phyloP scores from a whole-genome alignment of 2,113 vertebrate genomes.

The Craseonycteris thonglongyai region DNA sequence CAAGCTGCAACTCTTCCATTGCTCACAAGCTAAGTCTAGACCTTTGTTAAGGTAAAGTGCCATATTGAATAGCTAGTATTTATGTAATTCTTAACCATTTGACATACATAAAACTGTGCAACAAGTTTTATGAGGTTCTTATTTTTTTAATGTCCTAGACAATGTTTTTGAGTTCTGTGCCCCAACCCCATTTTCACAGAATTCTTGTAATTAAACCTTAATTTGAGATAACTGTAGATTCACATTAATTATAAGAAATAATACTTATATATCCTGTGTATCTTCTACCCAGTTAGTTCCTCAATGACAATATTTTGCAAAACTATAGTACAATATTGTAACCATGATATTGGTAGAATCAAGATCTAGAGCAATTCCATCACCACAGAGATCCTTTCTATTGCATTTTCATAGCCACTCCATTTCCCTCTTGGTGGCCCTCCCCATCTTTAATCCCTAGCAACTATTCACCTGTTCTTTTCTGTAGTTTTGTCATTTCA shows the following conservation, averaged over 20 bases:
- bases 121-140: background rate
- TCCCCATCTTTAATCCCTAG: background rate
- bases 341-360: background rate
- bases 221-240: too few relatives aligned
- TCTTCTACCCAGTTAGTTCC: background rate
- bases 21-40: background rate
- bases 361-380: background rate
- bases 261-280: background rate
- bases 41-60: background rate
- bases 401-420: background rate
- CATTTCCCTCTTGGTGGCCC: background rate
- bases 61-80: background rate
- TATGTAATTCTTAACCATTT: background rate
- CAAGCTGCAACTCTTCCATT: background rate
- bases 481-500: background rate
- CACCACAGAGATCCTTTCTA: too few relatives aligned
- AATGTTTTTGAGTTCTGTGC: background rate
- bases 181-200: background rate
- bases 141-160: background rate
- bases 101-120: background rate
- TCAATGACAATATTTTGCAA: too few relatives aligned
- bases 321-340: too few relatives aligned
- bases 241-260: background rate
- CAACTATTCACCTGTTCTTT: background rate
- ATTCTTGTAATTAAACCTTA: background rate